phyloP scores from a whole-genome alignment of 2,113 vertebrate genomes.

The Gila orcuttii region DNA sequence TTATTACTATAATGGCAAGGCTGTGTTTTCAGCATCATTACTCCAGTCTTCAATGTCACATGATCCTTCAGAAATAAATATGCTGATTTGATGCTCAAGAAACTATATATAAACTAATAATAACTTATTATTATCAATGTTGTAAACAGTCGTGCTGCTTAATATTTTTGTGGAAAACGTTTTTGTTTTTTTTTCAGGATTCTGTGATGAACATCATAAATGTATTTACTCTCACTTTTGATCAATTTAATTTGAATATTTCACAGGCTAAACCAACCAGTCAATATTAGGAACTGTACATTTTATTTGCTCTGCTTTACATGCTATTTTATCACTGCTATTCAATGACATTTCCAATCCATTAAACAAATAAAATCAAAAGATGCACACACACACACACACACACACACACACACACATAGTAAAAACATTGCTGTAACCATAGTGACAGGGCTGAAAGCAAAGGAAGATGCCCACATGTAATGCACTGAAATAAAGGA shows the following conservation, averaged over 20 bases:
- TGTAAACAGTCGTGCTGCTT: neutral
- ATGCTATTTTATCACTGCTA: neutral
- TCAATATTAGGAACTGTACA: neutral
- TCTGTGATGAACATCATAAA: neutral
- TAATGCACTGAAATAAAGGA: constrained; percentile 48
- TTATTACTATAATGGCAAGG: too few relatives aligned
- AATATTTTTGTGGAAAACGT: neutral
- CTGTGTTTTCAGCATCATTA: too few relatives aligned
- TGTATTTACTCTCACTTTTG: neutral
- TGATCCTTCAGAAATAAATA: neutral
- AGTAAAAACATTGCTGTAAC: constrained; percentile 43
- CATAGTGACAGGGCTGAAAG: constrained; percentile 50
- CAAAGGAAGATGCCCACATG: constrained; percentile 31
- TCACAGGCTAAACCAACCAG: neutral
- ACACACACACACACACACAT: neutral
- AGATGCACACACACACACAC: neutral
- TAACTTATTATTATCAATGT: neutral
- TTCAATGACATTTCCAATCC: constrained; percentile 10
- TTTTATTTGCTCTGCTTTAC: neutral
- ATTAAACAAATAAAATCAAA: constrained; percentile 27
- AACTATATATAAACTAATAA: too few relatives aligned
- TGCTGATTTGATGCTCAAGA: neutral
- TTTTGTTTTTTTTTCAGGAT: neutral
- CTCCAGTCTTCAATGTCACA: neutral
- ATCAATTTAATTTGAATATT: neutral